Evolutionary conservation across 2,888 invertebrate genomes (phyloP).

Genomic region (Nephrotoma flavescens): DNA sequence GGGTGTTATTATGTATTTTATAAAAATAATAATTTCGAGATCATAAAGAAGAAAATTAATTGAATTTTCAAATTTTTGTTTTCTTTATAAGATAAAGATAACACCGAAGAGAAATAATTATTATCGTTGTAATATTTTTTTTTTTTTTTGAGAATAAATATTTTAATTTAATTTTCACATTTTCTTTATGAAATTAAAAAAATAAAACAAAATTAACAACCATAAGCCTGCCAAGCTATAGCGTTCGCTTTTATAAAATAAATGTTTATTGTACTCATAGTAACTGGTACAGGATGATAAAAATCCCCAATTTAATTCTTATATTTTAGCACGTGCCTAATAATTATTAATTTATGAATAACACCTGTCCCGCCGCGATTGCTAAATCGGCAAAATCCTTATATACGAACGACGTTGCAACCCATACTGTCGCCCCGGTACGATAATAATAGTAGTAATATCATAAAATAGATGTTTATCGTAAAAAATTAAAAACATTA

Average conservation of each 20-base stretch:
- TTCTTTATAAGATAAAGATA: not conserved
- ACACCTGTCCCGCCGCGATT: not conserved
- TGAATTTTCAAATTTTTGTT: not conserved
- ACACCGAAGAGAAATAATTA: not conserved
- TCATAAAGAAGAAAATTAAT: not conserved
- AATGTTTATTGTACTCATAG: not conserved
- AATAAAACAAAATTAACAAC: not conserved
- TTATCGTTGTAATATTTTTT: not conserved
- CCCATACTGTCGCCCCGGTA: not conserved
- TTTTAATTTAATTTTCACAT: not conserved
- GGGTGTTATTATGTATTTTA: not conserved
- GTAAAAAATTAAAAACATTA: not conserved
- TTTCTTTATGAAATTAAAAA: not conserved
- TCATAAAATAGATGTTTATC: not conserved
- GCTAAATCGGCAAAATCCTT: no score
- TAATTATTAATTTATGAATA: not conserved
- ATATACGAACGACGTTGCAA: not conserved
- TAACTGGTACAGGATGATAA: not conserved
- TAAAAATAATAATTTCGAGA: not conserved
- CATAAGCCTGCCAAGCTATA: not conserved
- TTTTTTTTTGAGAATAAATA: not conserved
- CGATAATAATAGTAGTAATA: not conserved
- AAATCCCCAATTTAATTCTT: not conserved
- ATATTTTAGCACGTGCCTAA: not conserved
- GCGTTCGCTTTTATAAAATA: not conserved